phyloP scores from a whole-genome alignment of 2,888 invertebrate genomes.

The Oxycera nigricornis region DNA sequence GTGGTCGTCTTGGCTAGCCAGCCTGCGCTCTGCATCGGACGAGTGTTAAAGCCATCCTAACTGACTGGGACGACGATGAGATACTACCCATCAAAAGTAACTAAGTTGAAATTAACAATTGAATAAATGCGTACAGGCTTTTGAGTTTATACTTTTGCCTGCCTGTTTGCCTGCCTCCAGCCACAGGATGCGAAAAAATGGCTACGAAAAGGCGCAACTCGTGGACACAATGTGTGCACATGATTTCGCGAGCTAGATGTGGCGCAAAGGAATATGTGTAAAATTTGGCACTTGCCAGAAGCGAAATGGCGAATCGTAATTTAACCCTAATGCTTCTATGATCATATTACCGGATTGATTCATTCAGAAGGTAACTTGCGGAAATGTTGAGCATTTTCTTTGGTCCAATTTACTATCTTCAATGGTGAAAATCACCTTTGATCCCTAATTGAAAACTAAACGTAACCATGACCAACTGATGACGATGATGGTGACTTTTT shows the following conservation, averaged over 20 bases:
- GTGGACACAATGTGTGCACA: not conserved
- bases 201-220: not conserved
- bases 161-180: not conserved
- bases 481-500: too few species aligned
- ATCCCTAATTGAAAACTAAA: too few species aligned
- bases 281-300: constrained; percentile 23
- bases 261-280: constrained; percentile 16
- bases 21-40: not conserved
- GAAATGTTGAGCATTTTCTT: too few species aligned
- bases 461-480: too few species aligned
- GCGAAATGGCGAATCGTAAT: too few species aligned
- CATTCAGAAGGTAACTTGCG: too few species aligned
- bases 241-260: not conserved
- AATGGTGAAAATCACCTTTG: too few species aligned
- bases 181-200: not conserved
- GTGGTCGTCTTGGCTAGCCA: not conserved
- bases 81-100: not conserved
- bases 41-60: too few species aligned
- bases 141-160: not conserved
- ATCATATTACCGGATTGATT: too few species aligned
- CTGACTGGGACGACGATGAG: too few species aligned
- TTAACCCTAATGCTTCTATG: too few species aligned
- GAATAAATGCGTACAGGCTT: constrained; percentile 23
- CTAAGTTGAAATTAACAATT: not conserved
- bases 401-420: too few species aligned